phyloP scores from a whole-genome alignment of 37 sponge, comb jelly and placozoan species.

The Spongilla lacustris region DNA sequence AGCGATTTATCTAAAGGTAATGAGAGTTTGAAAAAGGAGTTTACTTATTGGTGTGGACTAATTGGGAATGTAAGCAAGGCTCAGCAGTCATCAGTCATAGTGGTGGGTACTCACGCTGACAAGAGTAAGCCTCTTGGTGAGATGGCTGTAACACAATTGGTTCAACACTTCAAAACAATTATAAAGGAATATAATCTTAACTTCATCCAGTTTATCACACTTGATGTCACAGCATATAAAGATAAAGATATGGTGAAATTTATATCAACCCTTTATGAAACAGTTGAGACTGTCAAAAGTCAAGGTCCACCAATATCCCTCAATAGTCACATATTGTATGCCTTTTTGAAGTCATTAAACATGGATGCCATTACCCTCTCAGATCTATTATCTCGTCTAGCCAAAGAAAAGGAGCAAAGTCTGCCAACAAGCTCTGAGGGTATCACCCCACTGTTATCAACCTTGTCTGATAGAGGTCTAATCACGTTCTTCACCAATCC shows the following conservation, averaged over 20 bases:
- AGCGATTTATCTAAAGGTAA: conserved; percentile 22
- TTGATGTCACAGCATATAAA: too few species aligned
- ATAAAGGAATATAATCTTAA: too few species aligned
- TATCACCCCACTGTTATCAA: background rate
- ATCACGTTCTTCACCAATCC: background rate
- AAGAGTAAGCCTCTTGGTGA: background rate
- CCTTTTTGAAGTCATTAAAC: background rate
- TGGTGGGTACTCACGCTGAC: conserved; percentile 34
- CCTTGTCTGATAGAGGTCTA: background rate
- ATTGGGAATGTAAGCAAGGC: background rate
- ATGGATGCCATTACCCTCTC: background rate
- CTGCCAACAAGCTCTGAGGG: background rate
- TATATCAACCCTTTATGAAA: too few species aligned
- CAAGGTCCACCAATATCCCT: too few species aligned
- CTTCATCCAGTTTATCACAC: too few species aligned
- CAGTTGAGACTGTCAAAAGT: too few species aligned
- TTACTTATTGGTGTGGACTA: conserved; percentile 21
- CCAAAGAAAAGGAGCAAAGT: background rate
- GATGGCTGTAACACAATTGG: too few species aligned
- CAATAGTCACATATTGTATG: conserved; percentile 6
- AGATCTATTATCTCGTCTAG: background rate
- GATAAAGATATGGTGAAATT: too few species aligned
- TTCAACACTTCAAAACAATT: too few species aligned
- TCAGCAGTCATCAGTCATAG: conserved; percentile 17
- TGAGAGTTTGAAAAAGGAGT: background rate